A percentile compares a stretch with the other conserved stretches of the same genome.
These are phyloP conservation scores for Mobula hypostoma DNA, from an alignment of 2,113 vertebrate genomes.

Conservation along the genomic window DNA sequence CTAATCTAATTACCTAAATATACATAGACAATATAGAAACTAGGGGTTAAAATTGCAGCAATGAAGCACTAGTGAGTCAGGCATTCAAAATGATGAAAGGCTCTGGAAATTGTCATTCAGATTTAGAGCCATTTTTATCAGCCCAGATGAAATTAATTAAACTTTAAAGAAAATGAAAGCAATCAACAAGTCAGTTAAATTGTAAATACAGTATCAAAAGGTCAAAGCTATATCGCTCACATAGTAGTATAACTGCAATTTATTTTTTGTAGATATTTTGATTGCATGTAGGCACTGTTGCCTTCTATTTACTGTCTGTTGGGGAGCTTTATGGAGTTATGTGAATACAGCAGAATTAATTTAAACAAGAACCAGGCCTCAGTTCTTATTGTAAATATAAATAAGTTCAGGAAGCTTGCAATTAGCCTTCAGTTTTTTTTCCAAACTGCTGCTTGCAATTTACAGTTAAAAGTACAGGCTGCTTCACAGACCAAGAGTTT, in stretches of 20 bases:
- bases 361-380: too few species aligned
- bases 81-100: slow-evolving; percentile 40
- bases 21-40: slow-evolving; percentile 40
- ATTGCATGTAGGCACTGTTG: not conserved
- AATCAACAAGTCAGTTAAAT: slow-evolving; percentile 46
- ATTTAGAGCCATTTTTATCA: slow-evolving; percentile 38
- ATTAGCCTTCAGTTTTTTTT: too few species aligned
- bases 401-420: too few species aligned
- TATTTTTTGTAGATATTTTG: slow-evolving; percentile 2
- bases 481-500: too few species aligned
- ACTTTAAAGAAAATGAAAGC: slow-evolving; percentile 42
- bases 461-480: too few species aligned
- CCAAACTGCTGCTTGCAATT: too few species aligned
- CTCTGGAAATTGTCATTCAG: slow-evolving; percentile 37
- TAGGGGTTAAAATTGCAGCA: slow-evolving; percentile 39
- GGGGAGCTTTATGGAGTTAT: too few species aligned
- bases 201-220: slow-evolving; percentile 44
- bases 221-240: slow-evolving; percentile 45
- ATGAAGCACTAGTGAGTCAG: slow-evolving; percentile 34
- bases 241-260: not conserved
- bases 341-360: too few species aligned
- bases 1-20: slow-evolving; percentile 32
- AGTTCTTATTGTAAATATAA: too few species aligned
- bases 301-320: not conserved
- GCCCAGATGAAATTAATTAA: slow-evolving; percentile 14